Evolutionary conservation across 2,888 invertebrate genomes (phyloP).

Genomic region (Nomada ferruginata): DNA sequence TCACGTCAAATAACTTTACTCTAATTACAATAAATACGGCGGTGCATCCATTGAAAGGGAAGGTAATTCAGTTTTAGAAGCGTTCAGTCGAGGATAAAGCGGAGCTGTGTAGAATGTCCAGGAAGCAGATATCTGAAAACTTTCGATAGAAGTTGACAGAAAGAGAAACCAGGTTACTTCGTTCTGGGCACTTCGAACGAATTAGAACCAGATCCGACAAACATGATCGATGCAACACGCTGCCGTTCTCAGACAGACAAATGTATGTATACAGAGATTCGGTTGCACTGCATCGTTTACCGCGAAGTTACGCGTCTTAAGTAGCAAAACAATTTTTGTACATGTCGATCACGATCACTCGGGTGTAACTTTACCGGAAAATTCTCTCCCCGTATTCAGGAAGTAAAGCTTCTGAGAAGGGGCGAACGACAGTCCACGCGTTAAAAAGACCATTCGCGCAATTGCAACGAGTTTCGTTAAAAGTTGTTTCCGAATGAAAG

Average conservation of each 20-base stretch:
- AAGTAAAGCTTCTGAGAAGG: not conserved
- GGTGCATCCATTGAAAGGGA: too few species aligned
- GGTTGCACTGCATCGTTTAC: too few species aligned
- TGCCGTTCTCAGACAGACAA: too few species aligned
- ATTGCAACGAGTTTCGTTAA: conserved; percentile 31
- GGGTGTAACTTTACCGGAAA: not conserved
- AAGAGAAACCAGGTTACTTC: not conserved
- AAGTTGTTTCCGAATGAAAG: not conserved
- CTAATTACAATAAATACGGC: too few species aligned
- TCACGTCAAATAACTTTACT: too few species aligned
- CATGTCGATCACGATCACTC: not conserved
- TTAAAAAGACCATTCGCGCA: conserved; percentile 43
- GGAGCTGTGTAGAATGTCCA: not conserved
- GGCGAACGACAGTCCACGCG: not conserved
- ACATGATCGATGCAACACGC: too few species aligned
- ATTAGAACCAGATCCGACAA: not conserved
- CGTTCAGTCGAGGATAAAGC: too few species aligned
- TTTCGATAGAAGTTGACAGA: conserved; percentile 34
- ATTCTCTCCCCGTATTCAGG: not conserved
- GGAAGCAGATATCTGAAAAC: conserved; percentile 10
- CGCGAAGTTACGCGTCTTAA: too few species aligned
- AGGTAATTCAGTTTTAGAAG: too few species aligned
- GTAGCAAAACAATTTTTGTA: not conserved
- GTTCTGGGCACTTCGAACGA: not conserved
- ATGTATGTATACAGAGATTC: too few species aligned